These are phyloP conservation scores for Rhyzopertha dominica DNA, from an alignment of 1,140 invertebrate genomes.

Conservation along the genomic window DNA sequence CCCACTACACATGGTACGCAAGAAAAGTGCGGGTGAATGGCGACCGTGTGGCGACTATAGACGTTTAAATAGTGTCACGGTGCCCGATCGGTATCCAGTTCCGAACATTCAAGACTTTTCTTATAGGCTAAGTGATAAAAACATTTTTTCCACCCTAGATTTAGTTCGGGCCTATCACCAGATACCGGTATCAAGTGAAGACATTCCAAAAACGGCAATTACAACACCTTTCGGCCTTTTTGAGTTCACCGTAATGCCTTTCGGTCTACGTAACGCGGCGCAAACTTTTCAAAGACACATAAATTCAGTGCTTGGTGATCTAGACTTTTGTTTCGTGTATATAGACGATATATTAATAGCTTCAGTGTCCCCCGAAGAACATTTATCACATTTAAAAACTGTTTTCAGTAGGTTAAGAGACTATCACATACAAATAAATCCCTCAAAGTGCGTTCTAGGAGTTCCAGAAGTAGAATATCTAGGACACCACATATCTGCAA, in stretches of 20 bases:
- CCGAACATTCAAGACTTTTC: conserved; percentile 37
- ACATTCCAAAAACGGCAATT: no score
- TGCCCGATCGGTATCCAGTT: conserved; percentile 42
- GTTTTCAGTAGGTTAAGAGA: conserved; percentile 31
- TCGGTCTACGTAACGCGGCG: no score
- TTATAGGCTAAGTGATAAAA: conserved; percentile 34
- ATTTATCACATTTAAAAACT: conserved; percentile 25
- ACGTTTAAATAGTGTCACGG: conserved; percentile 44
- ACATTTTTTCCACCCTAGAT: no score
- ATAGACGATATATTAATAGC: conserved; percentile 36
- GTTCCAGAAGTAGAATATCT: conserved; percentile 31
- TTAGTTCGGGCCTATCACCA: no score
- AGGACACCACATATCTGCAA: conserved; percentile 30
- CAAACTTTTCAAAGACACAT: conserved; percentile 25
- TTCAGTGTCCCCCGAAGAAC: conserved; percentile 32
- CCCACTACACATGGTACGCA: conserved; percentile 43
- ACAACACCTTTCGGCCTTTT: no score
- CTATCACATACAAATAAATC: conserved; percentile 33
- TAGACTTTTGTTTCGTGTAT: conserved; percentile 26
- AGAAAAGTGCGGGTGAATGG: conserved; percentile 40
- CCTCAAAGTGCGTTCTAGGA: conserved; percentile 33
- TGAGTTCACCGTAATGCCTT: no score
- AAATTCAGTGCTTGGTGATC: conserved; percentile 11
- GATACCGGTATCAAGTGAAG: no score
- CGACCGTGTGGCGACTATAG: conserved; percentile 47